These are phyloP conservation scores for Subanguina moxae DNA, from an alignment of 1,140 invertebrate species.

Conservation along the genomic window DNA sequence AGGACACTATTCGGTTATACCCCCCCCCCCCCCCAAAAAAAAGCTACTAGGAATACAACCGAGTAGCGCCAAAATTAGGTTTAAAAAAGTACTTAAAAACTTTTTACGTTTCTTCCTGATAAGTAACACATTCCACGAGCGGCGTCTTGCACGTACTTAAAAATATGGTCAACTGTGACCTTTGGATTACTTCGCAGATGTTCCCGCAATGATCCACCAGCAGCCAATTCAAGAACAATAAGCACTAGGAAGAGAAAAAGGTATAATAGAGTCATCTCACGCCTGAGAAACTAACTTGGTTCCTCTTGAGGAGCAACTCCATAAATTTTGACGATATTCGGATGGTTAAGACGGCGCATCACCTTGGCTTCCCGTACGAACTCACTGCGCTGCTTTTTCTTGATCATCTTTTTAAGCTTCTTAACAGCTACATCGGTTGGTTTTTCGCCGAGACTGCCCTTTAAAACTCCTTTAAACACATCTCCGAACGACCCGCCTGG, in stretches of 20 bases:
- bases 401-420: slow-evolving; percentile 83
- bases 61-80: too few species aligned
- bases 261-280: not conserved
- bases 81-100: slow-evolving; percentile 8
- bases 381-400: slow-evolving; percentile 89
- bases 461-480: slow-evolving; percentile 83
- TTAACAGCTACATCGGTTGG: slow-evolving; percentile 80
- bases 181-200: slow-evolving; percentile 15
- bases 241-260: slow-evolving; percentile 67
- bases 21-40: too few species aligned
- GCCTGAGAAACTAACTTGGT: slow-evolving; percentile 63
- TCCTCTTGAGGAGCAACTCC: slow-evolving; percentile 95
- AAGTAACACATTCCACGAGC: slow-evolving; percentile 93
- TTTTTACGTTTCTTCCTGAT: slow-evolving; percentile 79
- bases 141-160: slow-evolving; percentile 76
- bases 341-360: slow-evolving; percentile 91
- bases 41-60: slow-evolving; percentile 14
- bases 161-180: slow-evolving; percentile 17
- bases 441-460: slow-evolving; percentile 69
- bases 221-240: slow-evolving; percentile 97
- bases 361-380: slow-evolving; percentile 75
- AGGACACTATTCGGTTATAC: too few species aligned
- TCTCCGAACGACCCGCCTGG: slow-evolving; percentile 77
- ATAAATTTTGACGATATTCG: slow-evolving; percentile 90
- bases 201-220: slow-evolving; percentile 65